These are phyloP conservation scores for Epizoanthus illoricatus DNA, from an alignment of 92 coral and sea anemone genomes.

Conservation along the genomic window DNA sequence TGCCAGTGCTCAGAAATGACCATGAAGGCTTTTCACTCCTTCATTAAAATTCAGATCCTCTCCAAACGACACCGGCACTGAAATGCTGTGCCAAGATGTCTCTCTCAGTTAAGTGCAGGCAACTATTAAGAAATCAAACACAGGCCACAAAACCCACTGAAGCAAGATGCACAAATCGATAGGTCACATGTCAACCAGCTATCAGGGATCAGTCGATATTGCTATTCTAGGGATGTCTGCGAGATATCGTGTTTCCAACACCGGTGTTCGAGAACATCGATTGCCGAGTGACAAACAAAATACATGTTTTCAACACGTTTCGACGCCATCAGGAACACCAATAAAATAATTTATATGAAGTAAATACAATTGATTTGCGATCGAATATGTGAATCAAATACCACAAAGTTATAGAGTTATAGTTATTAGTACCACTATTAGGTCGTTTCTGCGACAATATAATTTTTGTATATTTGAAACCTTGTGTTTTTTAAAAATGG, in stretches of 20 bases:
- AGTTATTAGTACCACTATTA: no score
- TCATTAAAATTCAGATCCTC: conserved; percentile 5
- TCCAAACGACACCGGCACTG: not conserved
- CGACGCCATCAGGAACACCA: not conserved
- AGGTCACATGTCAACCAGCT: conserved; percentile 2
- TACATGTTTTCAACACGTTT: conserved; percentile 5
- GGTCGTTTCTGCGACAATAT: conserved; percentile 1
- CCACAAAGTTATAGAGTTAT: no score
- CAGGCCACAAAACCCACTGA: conserved; percentile 26
- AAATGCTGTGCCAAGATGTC: not conserved
- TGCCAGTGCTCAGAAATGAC: not conserved
- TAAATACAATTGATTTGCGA: no score
- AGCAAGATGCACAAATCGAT: not conserved
- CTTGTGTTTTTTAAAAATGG: not conserved
- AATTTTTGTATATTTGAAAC: not conserved
- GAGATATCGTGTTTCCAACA: conserved; percentile 5
- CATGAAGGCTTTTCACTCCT: not conserved
- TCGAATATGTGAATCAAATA: no score
- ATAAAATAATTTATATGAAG: not conserved
- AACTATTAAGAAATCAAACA: not conserved
- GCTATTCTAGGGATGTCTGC: not conserved
- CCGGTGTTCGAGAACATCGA: not conserved
- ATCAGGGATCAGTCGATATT: not conserved
- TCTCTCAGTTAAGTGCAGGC: not conserved
- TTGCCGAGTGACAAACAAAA: conserved; percentile 27